Conservation (phyloP, 2,113 vertebrate genomes). For the Oophaga pumilio region DNA sequence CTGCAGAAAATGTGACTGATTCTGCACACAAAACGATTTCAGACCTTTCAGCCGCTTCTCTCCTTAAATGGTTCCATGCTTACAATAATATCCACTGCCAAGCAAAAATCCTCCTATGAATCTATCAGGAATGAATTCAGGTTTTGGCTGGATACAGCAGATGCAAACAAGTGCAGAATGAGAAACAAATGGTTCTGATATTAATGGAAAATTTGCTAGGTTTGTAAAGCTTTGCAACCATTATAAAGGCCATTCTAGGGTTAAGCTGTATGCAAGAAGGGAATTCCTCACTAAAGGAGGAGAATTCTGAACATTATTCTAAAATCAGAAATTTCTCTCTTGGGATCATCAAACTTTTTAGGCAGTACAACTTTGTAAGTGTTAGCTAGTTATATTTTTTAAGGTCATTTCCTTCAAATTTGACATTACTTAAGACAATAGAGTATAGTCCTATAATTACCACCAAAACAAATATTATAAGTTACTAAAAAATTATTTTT, state of each 20-base stretch:
- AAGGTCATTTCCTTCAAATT: background rate
- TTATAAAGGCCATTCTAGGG: background rate
- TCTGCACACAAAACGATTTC: background rate
- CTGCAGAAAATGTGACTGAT: background rate
- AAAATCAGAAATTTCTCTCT: background rate
- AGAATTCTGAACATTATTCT: background rate
- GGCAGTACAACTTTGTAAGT: background rate
- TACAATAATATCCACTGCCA: conserved; percentile 14
- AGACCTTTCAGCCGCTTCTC: background rate
- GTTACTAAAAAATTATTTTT: too few species aligned
- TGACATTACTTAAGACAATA: too few species aligned
- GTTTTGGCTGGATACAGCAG: background rate
- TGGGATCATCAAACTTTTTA: background rate
- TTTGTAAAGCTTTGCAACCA: background rate
- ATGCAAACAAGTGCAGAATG: background rate
- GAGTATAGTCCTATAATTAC: too few species aligned
- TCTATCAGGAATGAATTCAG: conserved; percentile 18
- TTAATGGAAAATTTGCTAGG: background rate
- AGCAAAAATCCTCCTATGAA: conserved; percentile 13
- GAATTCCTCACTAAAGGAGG: background rate
- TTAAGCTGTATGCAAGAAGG: background rate
- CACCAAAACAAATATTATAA: too few species aligned
- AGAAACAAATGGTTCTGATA: background rate
- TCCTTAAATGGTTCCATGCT: conserved; percentile 27
- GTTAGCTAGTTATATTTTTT: background rate